A percentile compares a stretch with the other conserved stretches of the same genome.
Evolutionary conservation across 1,140 invertebrate genomes (phyloP).

Genomic region (Atta cephalotes): DNA sequence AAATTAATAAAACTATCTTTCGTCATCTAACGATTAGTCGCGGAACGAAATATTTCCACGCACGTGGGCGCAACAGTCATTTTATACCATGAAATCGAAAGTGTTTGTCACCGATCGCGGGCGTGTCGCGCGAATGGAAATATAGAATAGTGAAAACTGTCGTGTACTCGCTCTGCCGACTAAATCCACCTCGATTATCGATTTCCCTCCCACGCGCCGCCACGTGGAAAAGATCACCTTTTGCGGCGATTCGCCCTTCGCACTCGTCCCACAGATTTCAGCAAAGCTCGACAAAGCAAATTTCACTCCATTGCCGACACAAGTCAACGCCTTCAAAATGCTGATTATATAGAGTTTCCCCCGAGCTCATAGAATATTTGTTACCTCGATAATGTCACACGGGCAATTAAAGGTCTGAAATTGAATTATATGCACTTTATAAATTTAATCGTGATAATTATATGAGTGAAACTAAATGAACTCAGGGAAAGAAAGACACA

Average conservation of each 20-base stretch:
- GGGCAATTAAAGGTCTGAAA: background rate
- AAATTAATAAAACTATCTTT: background rate
- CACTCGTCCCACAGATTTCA: constrained; percentile 7
- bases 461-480: background rate
- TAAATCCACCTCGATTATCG: constrained; percentile 58
- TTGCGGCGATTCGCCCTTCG: constrained; percentile 25
- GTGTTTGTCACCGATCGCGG: background rate
- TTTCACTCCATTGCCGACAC: background rate
- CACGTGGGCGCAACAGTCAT: background rate
- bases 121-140: constrained; percentile 11
- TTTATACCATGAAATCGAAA: constrained; percentile 43
- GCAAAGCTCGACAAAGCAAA: background rate
- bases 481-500: background rate
- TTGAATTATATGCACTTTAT: background rate
- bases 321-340: background rate
- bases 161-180: background rate
- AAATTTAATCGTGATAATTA: background rate
- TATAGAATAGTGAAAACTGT: constrained; percentile 39
- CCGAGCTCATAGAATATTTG: background rate
- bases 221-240: constrained; percentile 48
- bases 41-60: background rate
- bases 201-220: constrained; percentile 39
- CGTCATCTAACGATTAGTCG: background rate
- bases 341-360: background rate
- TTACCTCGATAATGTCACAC: background rate